Percentiles rank a stretch among this genome's conserved stretches.
Conservation (phyloP, 2,113 vertebrate genomes). For the Perca flavescens region DNA sequence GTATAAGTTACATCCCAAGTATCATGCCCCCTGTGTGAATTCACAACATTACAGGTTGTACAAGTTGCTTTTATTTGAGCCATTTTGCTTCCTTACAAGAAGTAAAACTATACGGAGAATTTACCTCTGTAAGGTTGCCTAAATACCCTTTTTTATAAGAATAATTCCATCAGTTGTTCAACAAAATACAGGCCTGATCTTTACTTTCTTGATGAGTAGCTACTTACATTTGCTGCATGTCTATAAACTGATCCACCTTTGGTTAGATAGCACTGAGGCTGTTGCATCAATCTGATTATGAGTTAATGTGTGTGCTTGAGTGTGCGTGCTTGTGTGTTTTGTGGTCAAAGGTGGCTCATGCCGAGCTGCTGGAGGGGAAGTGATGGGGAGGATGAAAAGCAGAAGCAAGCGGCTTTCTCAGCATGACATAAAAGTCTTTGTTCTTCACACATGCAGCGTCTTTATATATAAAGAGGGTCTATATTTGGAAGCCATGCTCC, state of each 20-base stretch:
- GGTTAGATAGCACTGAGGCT: background rate
- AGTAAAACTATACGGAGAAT: background rate
- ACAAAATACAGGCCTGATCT: background rate
- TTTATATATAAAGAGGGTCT: slow-evolving; percentile 54
- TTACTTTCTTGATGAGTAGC: background rate
- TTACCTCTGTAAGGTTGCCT: background rate
- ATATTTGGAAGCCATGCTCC: slow-evolving; percentile 46
- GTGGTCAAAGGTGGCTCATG: slow-evolving; percentile 44
- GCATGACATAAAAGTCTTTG: slow-evolving; percentile 57
- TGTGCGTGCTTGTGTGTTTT: slow-evolving; percentile 1
- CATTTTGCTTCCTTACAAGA: background rate
- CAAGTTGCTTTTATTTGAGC: background rate
- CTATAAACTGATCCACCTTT: background rate
- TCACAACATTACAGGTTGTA: background rate
- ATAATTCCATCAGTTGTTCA: background rate
- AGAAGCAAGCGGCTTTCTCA: slow-evolving; percentile 53
- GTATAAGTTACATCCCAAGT: background rate
- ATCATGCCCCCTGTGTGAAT: background rate
- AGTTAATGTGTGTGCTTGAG: background rate
- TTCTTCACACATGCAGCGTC: slow-evolving; percentile 47
- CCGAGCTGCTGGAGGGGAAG: slow-evolving; percentile 65
- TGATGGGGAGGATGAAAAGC: slow-evolving; percentile 66
- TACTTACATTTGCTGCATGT: background rate
- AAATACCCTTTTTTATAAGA: background rate
- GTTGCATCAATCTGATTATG: background rate